Conservation (phyloP, 2,888 invertebrate species). For the Drosophila leonis region DNA sequence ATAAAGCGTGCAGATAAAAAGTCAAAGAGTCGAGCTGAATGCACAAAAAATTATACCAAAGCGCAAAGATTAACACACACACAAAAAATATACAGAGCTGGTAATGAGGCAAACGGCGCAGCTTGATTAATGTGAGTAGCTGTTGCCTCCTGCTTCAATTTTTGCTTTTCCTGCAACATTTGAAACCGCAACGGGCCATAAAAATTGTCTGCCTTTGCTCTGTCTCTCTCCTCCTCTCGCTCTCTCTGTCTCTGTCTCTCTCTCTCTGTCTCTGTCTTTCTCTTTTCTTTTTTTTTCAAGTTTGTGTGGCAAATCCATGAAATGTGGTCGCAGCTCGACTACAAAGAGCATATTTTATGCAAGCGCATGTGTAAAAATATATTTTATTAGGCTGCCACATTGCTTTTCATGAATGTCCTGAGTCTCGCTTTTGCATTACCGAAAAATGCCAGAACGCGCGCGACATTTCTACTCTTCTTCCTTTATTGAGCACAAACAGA, state of each 20-base stretch:
- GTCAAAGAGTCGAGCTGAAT: conserved; percentile 53
- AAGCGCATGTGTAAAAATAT: conserved; percentile 64
- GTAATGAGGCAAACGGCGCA: conserved; percentile 52
- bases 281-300: conserved; percentile 48
- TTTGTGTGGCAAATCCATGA: conserved; percentile 65
- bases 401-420: conserved; percentile 23
- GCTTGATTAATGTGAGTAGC: conserved; percentile 61
- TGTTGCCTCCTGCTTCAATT: conserved; percentile 1
- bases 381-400: conserved; percentile 62
- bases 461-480: conserved; percentile 39
- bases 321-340: conserved; percentile 59
- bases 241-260: not conserved
- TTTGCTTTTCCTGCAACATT: conserved; percentile 15
- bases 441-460: conserved; percentile 44
- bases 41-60: conserved; percentile 24
- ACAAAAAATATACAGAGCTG: conserved; percentile 9
- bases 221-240: not conserved
- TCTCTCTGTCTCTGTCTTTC: not conserved
- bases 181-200: conserved; percentile 51
- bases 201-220: conserved; percentile 47
- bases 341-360: conserved; percentile 70
- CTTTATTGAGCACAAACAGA: conserved; percentile 29
- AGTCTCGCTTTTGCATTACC: conserved; percentile 51
- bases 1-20: conserved; percentile 67
- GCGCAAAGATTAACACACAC: conserved; percentile 45